These are phyloP conservation scores for Jaculus jaculus DNA, from an alignment of 2,113 vertebrate species.

Conservation along the genomic window DNA sequence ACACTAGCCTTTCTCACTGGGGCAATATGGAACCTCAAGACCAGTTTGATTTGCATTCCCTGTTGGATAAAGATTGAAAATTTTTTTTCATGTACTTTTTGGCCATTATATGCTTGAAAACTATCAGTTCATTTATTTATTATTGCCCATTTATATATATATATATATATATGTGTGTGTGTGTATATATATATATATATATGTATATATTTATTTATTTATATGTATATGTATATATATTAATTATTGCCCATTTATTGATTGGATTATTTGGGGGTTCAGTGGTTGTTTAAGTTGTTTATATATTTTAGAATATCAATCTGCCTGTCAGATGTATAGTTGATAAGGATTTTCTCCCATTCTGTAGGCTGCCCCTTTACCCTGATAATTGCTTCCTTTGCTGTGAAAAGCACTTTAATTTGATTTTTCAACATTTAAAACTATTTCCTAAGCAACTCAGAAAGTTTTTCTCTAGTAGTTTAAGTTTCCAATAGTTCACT, in stretches of 20 bases:
- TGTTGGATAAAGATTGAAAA: background rate
- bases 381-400: background rate
- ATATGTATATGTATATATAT: too few relatives aligned
- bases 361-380: background rate
- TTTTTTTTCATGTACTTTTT: background rate
- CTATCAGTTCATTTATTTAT: background rate
- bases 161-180: too few relatives aligned
- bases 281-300: background rate
- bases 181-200: too few relatives aligned
- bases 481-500: too few relatives aligned
- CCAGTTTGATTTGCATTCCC: background rate
- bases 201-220: too few relatives aligned
- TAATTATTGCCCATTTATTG: background rate
- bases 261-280: background rate
- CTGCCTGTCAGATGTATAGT: background rate
- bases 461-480: too few relatives aligned
- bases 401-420: background rate
- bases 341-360: background rate
- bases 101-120: background rate
- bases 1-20: background rate
- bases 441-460: too few relatives aligned
- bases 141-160: too few relatives aligned
- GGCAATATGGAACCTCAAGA: background rate
- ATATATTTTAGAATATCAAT: background rate
- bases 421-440: too few relatives aligned